phyloP scores from a whole-genome alignment of 2,113 vertebrate genomes.

The Paradisaea rubra region DNA sequence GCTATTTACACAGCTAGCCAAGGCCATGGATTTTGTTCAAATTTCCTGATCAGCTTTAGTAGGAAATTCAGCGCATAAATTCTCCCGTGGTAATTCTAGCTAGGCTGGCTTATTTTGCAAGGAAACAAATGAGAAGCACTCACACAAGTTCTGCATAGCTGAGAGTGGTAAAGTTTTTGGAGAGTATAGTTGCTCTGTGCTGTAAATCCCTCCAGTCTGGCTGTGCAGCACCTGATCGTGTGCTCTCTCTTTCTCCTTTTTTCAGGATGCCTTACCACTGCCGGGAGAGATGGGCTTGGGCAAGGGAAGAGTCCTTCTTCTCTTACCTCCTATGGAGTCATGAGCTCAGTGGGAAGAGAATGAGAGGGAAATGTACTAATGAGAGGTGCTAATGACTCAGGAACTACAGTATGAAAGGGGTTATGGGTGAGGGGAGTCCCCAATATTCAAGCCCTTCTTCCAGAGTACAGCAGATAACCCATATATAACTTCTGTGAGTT shows the following conservation, averaged over 20 bases:
- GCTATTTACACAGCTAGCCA: neutral
- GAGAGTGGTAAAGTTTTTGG: neutral
- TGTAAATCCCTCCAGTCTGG: neutral
- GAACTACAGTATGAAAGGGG: neutral
- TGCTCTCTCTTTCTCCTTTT: neutral
- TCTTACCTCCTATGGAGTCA: neutral
- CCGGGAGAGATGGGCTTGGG: neutral
- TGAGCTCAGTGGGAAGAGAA: neutral
- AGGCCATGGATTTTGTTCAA: neutral
- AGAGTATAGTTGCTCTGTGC: neutral
- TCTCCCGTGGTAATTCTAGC: neutral
- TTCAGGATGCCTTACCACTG: neutral
- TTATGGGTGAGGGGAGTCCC: neutral
- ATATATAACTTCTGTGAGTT: neutral
- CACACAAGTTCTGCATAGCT: neutral
- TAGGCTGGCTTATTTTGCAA: neutral
- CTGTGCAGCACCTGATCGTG: neutral
- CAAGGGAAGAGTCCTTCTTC: neutral
- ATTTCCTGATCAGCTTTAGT: neutral
- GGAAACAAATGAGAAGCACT: neutral
- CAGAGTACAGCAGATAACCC: neutral
- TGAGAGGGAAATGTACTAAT: neutral
- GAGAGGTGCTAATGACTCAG: neutral
- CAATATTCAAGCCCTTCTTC: neutral
- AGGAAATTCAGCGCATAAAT: neutral